Base-by-base conservation (phyloP, 2,797 vertebrate species). In the Halcyon leucocephala region DNA sequence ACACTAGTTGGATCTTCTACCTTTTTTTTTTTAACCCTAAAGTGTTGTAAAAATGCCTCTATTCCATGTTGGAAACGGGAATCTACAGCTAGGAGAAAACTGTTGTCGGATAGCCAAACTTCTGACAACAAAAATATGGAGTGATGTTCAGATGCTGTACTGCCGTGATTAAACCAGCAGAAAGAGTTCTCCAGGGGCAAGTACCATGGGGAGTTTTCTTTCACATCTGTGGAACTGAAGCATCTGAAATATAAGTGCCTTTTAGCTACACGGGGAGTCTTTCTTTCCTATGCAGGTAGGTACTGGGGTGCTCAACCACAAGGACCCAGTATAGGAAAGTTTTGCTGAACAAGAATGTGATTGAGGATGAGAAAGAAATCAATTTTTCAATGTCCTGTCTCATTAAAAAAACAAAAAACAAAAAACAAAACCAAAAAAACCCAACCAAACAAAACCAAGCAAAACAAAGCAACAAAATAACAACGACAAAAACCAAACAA, bases 71-170 rank as follows among this genome's bases (percentile, higher is more conserved):
- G 28, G 80, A 67, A 92, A 67, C 0, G 0, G 46, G 82, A 94
- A 89, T 86, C 76, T 70, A 41, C 57, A 71, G 42, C 78, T 58
- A 71, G 39, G 86, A 79, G 73, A 91, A 94, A 61, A 37, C 64
- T 95, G 86, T 58, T 91, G 74, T 96, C 87, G 37, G 74, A 77
- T 74, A 86, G 88, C 93, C 82, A 95, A 85, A 88, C 28, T 85
- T 91, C 78, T 96, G 94, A 93, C 93, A 89, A 80, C 14, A 62
- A 60, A 93, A 90, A 85, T 86, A 86, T 82, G 79, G 82, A 90
- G 91, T 55, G 64, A 85, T 87, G 69, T 70, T 89, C 84, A 71
- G 93, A 82, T 94, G 77, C 76, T 89, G 73, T 39, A 24, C 51
- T 80, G 85, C 82, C 0, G 1, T 10, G 9, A 60, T 82, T 84